Base-by-base conservation (phyloP, 2,888 invertebrate species). In the Autographa gamma region DNA sequence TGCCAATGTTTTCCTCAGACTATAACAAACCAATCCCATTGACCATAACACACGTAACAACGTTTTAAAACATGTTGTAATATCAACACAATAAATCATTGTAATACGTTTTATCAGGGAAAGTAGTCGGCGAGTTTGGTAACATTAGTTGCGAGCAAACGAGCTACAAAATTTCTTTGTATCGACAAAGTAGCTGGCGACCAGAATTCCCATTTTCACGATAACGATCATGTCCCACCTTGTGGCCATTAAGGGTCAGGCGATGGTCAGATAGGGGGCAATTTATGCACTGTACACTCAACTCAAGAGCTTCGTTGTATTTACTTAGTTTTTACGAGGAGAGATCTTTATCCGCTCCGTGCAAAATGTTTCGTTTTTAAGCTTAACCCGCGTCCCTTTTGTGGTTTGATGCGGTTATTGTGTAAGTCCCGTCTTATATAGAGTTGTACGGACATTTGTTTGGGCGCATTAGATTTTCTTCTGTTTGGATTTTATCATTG, bases 171-270 rank as follows among this genome's bases (percentile, higher is more conserved):
- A 92, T 92, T 90, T 91, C 87, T 89, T 91, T 91, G 91, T 92
- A 92, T 93, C 92, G 93, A 91, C 92, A 90, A 93, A 92, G 91
- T 92, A 89, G 88, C 88, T 85, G 80, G 83, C 86, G 80, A 85
- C 84, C 89, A 90, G 90, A 91, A 90, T 90, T 90, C 91, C 92
- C 89, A 92, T 93, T 94, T 92, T 87, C 83, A 75, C 89, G 94
- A 94, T 94, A 93, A 93, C 88, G 85, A 95, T 95, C 94, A 67
- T 89, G 93, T 93, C 93, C 92, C 92, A 93, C 93, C 93, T 94
- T 86, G 90, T 86, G 89, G 88, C 93, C 91, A 93, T 94, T 94
- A 94, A 85, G 90, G 93, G 94, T 92, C 95, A 93, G 90, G 90
- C 93, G 93, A 94, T 93, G 92, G 92, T 81, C 90, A 92, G 93